Base-by-base conservation (phyloP, 2,888 invertebrate genomes). In the Cosmia trapezina region DNA sequence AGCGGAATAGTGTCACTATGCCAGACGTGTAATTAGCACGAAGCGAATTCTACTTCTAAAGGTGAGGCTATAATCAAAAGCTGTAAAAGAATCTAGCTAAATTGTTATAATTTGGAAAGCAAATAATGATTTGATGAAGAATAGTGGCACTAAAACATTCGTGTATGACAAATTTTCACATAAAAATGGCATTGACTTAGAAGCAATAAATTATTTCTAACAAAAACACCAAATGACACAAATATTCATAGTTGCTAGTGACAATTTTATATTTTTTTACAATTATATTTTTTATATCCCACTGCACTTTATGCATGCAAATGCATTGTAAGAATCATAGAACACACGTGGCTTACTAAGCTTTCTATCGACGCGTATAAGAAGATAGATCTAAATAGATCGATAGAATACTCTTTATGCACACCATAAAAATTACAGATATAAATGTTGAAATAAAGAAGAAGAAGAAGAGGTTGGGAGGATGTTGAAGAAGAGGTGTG, bases 81-180 rank as follows among this genome's bases (percentile, higher is more conserved):
- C 53, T 49, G 19, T 60, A 74, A 47, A 62, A 41, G 0, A 65
- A 41, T 47, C 43, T 41, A 19, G 28, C 12, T 17, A 43, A 56
- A 59, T 51, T 49, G 37, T 17, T 70, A 45, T 49, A 56, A 77
- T 77, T 43, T 33, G 14, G 19, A 49, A 77, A 22, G 11, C 28
- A 78, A 69, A 69, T 69, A 78, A 70, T n/a, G 37, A 28, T 70
- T 70, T 51, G 5, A 45, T 57, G 19, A 51, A 28, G 1, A 43
- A 14, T 54, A 41, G 43, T 45, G 19, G 12, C 11, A 54, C 5
- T 77, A 7, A 67, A 43, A 73, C 6, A 56, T 33, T 77, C 8
- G 11, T 37, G 19, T 45, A n/a, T 17, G 7, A 33, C 43, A 6
- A 22, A 28, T 69, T 68, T 45, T 69, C 7, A 77, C 28, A 28